Conservation (phyloP, 2,797 vertebrate genomes). For the Synaphobranchus kaupii region DNA sequence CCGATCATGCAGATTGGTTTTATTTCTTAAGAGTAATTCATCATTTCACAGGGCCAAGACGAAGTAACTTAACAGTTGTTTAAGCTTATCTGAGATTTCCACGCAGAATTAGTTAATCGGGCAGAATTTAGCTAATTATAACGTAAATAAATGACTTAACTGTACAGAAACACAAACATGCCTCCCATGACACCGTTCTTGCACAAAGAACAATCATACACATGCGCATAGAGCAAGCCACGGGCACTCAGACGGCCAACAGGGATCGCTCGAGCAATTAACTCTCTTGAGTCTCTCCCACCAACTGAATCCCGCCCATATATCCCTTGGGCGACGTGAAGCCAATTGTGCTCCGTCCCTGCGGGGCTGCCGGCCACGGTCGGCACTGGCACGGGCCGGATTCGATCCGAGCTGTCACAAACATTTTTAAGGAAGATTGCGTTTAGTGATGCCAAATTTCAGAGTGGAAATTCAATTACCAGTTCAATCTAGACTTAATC, state of each 20-base stretch:
- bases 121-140: neutral
- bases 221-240: too few species aligned
- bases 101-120: neutral
- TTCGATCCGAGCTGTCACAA: too few species aligned
- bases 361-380: too few species aligned
- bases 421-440: neutral
- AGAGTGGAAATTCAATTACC: neutral
- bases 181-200: neutral
- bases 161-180: neutral
- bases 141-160: neutral
- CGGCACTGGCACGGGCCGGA: too few species aligned
- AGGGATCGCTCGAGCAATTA: too few species aligned
- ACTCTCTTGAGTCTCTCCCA: too few species aligned
- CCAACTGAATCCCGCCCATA: too few species aligned
- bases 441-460: neutral
- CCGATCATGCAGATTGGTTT: neutral
- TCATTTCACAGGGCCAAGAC: neutral
- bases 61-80: neutral
- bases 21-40: neutral
- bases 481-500: neutral
- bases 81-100: neutral
- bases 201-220: too few species aligned
- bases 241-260: too few species aligned
- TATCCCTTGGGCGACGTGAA: too few species aligned
- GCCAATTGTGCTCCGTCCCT: too few species aligned